Base-by-base conservation (phyloP, 1,140 invertebrate species). In the Cepaea nemoralis region DNA sequence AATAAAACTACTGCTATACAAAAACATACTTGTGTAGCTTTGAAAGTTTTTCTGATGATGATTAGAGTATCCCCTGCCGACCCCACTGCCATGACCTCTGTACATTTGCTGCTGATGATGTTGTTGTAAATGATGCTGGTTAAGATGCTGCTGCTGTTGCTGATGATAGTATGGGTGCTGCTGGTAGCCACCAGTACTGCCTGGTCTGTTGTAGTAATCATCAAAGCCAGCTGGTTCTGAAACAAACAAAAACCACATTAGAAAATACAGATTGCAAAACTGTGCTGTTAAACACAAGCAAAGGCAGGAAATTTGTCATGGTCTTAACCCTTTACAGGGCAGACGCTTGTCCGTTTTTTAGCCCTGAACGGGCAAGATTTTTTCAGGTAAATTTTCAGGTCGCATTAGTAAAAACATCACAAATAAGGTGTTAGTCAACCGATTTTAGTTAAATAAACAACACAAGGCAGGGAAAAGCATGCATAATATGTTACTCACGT, bases 51-150 rank as follows among this genome's bases (percentile, higher is more conserved):
- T 24, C 63, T 69, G 59, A 14, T 79, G 77, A 35, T 67, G 35
- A 39, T 24, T 35, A 39, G 14, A 1, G 35, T 63, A 35, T 16
- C 75, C 55, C 19, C 75, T 48, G 48, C 35, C 59, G 2, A 31
- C 27, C 16, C 59, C 33, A 31, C 39, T 45, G n/a, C 22, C 45
- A 42, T 79, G 63, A 33, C 39, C 45, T 45, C 59, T 79, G 63
- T 79, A 79, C 35, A 79, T n/a, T 31, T 79, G 75, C n/a, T 37
- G 50, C 19, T 79, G 77, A 16, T 79, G 59, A 1, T 35, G 39
- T 27, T 66, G 76, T 27, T 39, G 35, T 37, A 10, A 27, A 24
- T 77, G 75, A 3, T 77, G 59, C 14, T 77, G 76, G 14, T 66
- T 37, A 19, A 66, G 76, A 19, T 66, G 71, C 45, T 75, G 77